phyloP scores from a whole-genome alignment of 92 coral and sea anemone genomes.

The Micromussa lordhowensis region DNA sequence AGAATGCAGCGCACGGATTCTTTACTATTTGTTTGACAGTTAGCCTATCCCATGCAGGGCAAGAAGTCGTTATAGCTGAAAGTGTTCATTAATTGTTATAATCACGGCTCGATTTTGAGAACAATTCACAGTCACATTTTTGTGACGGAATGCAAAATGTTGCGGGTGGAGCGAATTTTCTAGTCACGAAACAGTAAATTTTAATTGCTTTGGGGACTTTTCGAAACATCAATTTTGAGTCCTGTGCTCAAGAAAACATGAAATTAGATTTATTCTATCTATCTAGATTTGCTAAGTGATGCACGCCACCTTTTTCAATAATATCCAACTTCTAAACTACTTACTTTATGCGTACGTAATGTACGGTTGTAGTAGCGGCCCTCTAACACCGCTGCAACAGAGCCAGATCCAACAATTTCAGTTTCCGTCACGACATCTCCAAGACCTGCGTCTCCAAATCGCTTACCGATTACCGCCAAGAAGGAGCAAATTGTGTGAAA shows the following conservation, averaged over 20 bases:
- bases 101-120: too few species aligned
- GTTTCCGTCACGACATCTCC: slow-evolving; percentile 66
- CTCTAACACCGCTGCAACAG: slow-evolving; percentile 59
- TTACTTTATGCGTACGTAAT: slow-evolving; percentile 33
- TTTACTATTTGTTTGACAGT: too few species aligned
- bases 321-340: too few species aligned
- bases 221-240: neutral
- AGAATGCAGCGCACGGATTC: neutral
- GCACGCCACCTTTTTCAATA: neutral
- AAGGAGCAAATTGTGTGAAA: slow-evolving; percentile 68
- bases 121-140: too few species aligned
- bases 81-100: too few species aligned
- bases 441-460: slow-evolving; percentile 72
- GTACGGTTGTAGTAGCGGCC: slow-evolving; percentile 74
- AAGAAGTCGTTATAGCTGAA: too few species aligned
- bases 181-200: neutral
- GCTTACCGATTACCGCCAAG: slow-evolving; percentile 66
- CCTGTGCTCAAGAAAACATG: neutral
- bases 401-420: slow-evolving; percentile 35
- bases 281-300: neutral
- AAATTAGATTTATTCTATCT: too few species aligned
- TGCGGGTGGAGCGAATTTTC: too few species aligned
- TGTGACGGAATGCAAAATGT: too few species aligned
- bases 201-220: neutral
- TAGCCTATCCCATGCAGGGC: too few species aligned